Percentiles rank a stretch among this genome's conserved stretches.
These are phyloP conservation scores for Sminthopsis crassicaudata DNA, from an alignment of 2,113 vertebrate genomes.

Conservation along the genomic window DNA sequence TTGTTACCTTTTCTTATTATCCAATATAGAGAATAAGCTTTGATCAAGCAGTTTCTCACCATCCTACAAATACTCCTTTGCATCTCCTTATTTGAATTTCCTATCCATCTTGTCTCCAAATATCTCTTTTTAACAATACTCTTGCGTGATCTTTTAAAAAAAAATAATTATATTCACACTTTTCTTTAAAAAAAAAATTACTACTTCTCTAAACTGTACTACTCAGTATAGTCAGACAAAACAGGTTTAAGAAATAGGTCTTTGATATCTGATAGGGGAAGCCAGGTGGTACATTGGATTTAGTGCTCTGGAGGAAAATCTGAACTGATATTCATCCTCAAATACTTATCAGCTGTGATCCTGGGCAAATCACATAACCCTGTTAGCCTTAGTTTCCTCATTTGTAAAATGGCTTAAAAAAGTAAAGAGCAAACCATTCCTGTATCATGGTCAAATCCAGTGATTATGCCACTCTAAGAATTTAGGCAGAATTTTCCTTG, in stretches of 20 bases:
- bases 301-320: not conserved
- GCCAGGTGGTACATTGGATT: not conserved
- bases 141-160: not conserved
- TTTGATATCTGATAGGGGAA: not conserved
- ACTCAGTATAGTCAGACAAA: not conserved
- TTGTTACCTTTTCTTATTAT: too few relatives aligned
- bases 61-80: not conserved
- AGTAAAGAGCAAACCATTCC: not conserved
- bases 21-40: not conserved
- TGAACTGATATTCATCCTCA: not conserved
- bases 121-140: not conserved
- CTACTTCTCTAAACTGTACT: not conserved
- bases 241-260: not conserved
- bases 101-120: not conserved
- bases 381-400: not conserved
- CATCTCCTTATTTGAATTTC: not conserved
- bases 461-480: not conserved
- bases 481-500: not conserved
- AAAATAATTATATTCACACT: not conserved
- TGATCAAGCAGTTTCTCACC: not conserved
- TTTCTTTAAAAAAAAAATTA: not conserved
- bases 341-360: not conserved
- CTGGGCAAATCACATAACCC: not conserved
- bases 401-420: not conserved
- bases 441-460: not conserved